Base-by-base conservation (phyloP, 2,113 vertebrate species). In the Mormyrus iriodes region DNA sequence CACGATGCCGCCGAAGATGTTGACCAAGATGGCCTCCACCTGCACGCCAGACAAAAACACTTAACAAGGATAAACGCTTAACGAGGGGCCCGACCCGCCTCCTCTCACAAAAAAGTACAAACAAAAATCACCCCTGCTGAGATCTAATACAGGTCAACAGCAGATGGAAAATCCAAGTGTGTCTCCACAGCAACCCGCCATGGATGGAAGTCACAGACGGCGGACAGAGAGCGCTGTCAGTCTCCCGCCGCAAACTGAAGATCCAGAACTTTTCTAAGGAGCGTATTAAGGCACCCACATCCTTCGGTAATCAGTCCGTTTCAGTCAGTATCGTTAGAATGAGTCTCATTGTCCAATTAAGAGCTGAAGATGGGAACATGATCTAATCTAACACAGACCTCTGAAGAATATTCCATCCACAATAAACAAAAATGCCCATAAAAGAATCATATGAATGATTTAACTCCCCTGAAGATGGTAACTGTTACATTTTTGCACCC, bases 1-100 rank as follows among this genome's bases (percentile, higher is more conserved):
- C 90, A 99, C 98, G 0, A 99, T 99, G 35, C 98, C 98, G 10
- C 98, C 98, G 85, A 99, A 99, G 87, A 99, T 99, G 94, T 99
- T 99, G 3, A 99, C 97, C 17, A 99, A 95, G 92, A 99, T 99
- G 90, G 97, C 98, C 95, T 99, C 97, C 88, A 99, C 98, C 98
- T 99, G 90, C 4, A 61, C 3, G 19, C 85, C 15, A 69, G 31
- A 86, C 51, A 86, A 9, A 53, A 0, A 4, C 46, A 49, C 12
- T 86, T n/a, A 86, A 3, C n/a, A n/a, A n/a, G n/a, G n/a, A n/a
- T n/a, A n/a, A n/a, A n/a, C n/a, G n/a, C n/a, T n/a, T 4, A 4
- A 13, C 27, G 1, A 10, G 39, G 39, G 19, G 15, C 39, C 15
- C 5, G 31, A 79, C 15, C 15, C 17, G 31, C 12, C 17, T 42